Base-by-base conservation (phyloP, 2,113 vertebrate genomes). In the Sebastes fasciatus region DNA sequence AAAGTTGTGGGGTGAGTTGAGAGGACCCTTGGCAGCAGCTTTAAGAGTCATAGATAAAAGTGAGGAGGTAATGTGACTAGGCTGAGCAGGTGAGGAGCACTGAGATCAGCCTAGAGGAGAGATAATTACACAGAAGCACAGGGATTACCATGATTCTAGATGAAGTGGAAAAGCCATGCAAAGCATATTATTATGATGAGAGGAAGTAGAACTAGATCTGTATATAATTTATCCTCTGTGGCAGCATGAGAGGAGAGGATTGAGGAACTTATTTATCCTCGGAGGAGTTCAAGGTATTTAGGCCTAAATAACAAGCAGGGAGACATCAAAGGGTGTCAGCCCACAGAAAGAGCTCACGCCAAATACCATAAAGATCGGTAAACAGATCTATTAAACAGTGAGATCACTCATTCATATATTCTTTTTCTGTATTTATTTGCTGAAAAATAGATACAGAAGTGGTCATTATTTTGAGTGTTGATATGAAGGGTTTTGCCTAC, bases 71-170 rank as follows among this genome's bases (percentile, higher is more conserved):
- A 92, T 91, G 84, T 91, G 90, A 92, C 89, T 52, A 91, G 83
- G 83, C 86, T 92, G 91, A 89, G 94, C 90, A 92, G 89, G 91
- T 92, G 88, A 90, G 92, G 77, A 87, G 87, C 79, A 86, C 89
- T 78, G 86, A 91, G 90, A 91, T 94, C 88, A 94, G 87, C 78
- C 91, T 77, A 85, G 89, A 93, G 86, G 90, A 90, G 86, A 91
- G 85, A 93, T 94, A 94, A 95, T 95, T 94, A 94, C 89, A 89
- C 86, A 89, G 86, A 90, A 91, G 91, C 91, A 84, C 64, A 89
- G 89, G 93, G 93, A 94, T 95, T 93, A 94, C 80, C 74, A 76
- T 91, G 88, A 94, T 89, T 93, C 88, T 91, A 91, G 89, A 94
- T 91, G 91, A 91, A 93, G 91, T 83, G 90, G 83, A 88, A 93